phyloP scores from a whole-genome alignment of 2,113 vertebrate genomes.

The Chrysochloris asiatica region DNA sequence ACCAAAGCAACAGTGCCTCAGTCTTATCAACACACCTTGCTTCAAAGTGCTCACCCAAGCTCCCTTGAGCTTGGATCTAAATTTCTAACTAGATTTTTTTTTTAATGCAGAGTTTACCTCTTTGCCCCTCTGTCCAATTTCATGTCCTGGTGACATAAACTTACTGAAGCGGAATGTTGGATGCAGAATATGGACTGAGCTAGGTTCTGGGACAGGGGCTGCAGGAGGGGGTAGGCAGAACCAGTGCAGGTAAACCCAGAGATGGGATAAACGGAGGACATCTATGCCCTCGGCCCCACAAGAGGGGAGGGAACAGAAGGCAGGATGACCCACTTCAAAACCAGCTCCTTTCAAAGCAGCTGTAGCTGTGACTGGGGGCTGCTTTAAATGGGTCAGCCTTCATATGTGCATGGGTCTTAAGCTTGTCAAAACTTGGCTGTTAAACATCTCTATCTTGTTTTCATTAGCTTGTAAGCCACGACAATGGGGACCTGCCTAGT shows the following conservation, averaged over 20 bases:
- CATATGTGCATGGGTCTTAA: neutral
- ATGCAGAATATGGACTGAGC: neutral
- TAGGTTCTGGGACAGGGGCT: rapidly evolving
- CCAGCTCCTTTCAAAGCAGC: constrained; percentile 15
- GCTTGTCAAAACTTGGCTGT: constrained; percentile 19
- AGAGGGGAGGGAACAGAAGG: neutral
- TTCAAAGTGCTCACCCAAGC: neutral
- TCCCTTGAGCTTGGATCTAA: neutral
- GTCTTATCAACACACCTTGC: neutral
- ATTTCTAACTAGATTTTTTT: neutral
- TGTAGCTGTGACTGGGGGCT: constrained; percentile 24
- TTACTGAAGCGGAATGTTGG: neutral
- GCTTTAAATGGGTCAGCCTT: constrained; percentile 48
- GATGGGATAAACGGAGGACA: neutral
- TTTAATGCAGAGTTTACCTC: neutral
- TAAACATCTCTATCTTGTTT: constrained; percentile 46
- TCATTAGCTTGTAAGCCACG: constrained; percentile 61
- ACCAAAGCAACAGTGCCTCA: too few species aligned
- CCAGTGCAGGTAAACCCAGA: neutral
- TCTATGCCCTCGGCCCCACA: neutral
- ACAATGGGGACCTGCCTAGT: constrained; percentile 19
- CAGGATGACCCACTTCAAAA: constrained; percentile 39
- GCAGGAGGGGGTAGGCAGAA: neutral
- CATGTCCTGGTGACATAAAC: neutral
- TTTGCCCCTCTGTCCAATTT: neutral